Percentiles rank a stretch among this genome's conserved stretches.
phyloP scores from a whole-genome alignment of 2,797 vertebrate genomes.

The Todus mexicanus region DNA sequence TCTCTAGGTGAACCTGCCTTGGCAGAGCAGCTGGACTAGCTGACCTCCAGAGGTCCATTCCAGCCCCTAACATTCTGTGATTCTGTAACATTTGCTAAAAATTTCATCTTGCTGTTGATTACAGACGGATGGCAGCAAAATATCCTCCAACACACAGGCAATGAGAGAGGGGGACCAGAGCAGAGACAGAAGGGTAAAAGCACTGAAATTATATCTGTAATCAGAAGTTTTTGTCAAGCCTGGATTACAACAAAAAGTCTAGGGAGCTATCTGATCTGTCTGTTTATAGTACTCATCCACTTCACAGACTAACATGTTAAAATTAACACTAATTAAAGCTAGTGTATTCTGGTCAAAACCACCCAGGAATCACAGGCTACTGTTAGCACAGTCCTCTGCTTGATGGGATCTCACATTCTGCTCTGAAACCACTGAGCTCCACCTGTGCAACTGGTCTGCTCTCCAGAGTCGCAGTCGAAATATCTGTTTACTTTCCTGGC shows the following conservation, averaged over 20 bases:
- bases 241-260: not conserved
- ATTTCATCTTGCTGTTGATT: not conserved
- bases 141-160: not conserved
- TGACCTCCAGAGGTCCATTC: no score
- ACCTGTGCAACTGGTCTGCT: not conserved
- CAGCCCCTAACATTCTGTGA: no score
- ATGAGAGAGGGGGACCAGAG: not conserved
- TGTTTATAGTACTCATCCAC: not conserved
- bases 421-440: not conserved
- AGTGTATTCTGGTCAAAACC: not conserved
- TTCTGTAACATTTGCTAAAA: not conserved
- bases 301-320: fast-evolving
- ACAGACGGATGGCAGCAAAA: not conserved
- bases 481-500: not conserved
- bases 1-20: no score
- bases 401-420: not conserved
- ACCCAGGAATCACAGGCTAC: not conserved
- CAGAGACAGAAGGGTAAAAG: not conserved
- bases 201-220: not conserved
- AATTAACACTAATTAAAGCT: not conserved
- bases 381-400: not conserved
- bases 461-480: not conserved
- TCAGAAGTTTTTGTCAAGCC: not conserved
- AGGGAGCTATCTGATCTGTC: not conserved
- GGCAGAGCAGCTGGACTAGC: no score